phyloP scores from a whole-genome alignment of 1,140 invertebrate genomes.

The Uloborus diversus region DNA sequence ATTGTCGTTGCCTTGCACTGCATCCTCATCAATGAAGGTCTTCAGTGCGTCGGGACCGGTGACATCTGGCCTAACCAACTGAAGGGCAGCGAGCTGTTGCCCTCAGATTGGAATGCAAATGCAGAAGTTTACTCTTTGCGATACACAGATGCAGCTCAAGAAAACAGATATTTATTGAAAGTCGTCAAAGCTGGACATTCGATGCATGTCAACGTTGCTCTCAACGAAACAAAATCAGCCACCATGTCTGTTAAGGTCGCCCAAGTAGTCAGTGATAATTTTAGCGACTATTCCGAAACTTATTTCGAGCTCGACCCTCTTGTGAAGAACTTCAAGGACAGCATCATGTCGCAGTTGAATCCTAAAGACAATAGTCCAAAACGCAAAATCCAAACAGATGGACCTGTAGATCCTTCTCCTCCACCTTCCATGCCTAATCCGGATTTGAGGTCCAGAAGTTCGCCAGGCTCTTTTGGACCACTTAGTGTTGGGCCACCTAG shows the following conservation, averaged over 20 bases:
- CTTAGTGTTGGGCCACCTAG: background rate
- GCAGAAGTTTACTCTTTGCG: conserved; percentile 40
- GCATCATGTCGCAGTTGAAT: conserved; percentile 1
- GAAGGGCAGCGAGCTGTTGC: conserved; percentile 14
- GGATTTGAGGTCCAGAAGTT: background rate
- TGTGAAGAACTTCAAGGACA: background rate
- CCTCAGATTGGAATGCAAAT: conserved; percentile 24
- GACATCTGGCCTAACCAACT: background rate
- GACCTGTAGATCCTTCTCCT: background rate
- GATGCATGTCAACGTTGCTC: conserved; percentile 15
- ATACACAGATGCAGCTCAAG: background rate
- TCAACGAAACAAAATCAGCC: conserved; percentile 9
- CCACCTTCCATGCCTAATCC: background rate
- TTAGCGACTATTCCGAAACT: background rate
- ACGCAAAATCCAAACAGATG: background rate
- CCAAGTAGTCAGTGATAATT: background rate
- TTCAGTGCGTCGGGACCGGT: conserved; percentile 31
- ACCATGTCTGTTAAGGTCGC: background rate
- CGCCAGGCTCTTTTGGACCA: background rate
- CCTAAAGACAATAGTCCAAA: background rate
- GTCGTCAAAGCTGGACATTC: conserved; percentile 8
- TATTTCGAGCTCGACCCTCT: conserved; percentile 3
- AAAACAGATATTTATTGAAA: conserved; percentile 26
- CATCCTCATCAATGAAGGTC: conserved; percentile 12
- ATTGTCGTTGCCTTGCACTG: conserved; percentile 35